These are phyloP conservation scores for Megaceryle torquata DNA, from an alignment of 2,113 vertebrate genomes.

Conservation along the genomic window DNA sequence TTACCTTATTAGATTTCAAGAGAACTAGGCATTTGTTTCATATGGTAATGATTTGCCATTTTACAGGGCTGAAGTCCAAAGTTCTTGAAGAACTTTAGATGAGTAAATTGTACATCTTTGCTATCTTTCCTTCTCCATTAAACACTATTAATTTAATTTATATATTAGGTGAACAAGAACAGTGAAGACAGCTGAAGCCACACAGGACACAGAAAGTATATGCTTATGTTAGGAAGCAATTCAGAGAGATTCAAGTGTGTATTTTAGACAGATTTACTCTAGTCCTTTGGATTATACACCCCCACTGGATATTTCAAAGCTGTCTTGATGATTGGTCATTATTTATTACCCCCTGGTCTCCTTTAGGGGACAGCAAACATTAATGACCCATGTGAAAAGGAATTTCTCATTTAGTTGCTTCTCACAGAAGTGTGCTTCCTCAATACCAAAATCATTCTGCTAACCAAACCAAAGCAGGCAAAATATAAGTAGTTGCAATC, in stretches of 20 bases:
- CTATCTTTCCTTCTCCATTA: neutral
- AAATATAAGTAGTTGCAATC: neutral
- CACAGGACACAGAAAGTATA: neutral
- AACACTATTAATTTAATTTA: neutral
- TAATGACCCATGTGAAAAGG: neutral
- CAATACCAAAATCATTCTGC: neutral
- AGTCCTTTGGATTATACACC: neutral
- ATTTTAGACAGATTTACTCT: neutral
- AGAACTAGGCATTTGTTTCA: neutral
- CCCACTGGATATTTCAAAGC: neutral
- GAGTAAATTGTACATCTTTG: neutral
- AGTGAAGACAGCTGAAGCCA: neutral
- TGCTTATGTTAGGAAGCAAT: neutral
- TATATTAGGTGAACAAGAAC: neutral
- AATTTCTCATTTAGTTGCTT: neutral
- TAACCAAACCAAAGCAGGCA: neutral
- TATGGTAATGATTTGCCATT: neutral
- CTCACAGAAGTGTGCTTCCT: neutral
- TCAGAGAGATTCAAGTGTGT: neutral
- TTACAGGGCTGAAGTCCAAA: neutral
- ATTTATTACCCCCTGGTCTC: neutral
- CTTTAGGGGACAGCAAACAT: neutral
- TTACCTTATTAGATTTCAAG: conserved; percentile 23
- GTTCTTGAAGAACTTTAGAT: neutral
- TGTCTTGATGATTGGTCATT: neutral